phyloP scores from a whole-genome alignment of 2,888 invertebrate species.

The Caprella mutica region DNA sequence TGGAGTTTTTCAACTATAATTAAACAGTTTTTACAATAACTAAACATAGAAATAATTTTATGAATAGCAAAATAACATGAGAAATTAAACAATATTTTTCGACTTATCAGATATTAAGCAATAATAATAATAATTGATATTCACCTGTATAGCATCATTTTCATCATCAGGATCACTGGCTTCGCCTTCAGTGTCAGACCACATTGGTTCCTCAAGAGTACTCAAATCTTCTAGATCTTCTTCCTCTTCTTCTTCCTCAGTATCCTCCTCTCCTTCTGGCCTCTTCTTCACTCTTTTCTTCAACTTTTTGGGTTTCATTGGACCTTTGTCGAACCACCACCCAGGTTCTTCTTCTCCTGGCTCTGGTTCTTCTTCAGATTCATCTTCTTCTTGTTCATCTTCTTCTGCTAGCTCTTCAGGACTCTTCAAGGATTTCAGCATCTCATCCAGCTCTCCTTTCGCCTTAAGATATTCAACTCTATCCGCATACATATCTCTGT shows the following conservation, averaged over 20 bases:
- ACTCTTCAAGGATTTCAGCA: constrained; percentile 68
- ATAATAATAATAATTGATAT: too few relatives aligned
- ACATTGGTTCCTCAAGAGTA: constrained; percentile 20
- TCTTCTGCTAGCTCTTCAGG: constrained; percentile 54
- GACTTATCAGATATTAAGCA: too few relatives aligned
- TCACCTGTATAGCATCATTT: constrained; percentile 8
- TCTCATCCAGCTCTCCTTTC: constrained; percentile 25
- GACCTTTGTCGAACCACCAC: constrained; percentile 19
- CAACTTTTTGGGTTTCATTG: constrained; percentile 22
- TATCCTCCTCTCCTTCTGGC: constrained; percentile 14
- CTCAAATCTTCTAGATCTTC: constrained; percentile 38
- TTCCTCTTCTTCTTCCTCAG: constrained; percentile 42
- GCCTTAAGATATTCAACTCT: constrained; percentile 23
- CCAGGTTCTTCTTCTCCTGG: constrained; percentile 18
- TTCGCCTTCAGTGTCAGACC: constrained; percentile 26
- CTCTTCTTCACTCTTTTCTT: constrained; percentile 25
- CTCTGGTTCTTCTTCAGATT: constrained; percentile 21
- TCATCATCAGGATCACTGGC: constrained; percentile 28
- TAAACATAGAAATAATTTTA: too few relatives aligned
- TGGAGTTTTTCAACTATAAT: too few relatives aligned
- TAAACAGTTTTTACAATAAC: too few relatives aligned
- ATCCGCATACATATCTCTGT: constrained; percentile 19
- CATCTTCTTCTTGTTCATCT: constrained; percentile 19
- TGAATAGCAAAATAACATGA: too few relatives aligned
- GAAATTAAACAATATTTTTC: too few relatives aligned